Evolutionary conservation across 2,797 vertebrate genomes (phyloP).

Genomic region (Vipera ursinii): DNA sequence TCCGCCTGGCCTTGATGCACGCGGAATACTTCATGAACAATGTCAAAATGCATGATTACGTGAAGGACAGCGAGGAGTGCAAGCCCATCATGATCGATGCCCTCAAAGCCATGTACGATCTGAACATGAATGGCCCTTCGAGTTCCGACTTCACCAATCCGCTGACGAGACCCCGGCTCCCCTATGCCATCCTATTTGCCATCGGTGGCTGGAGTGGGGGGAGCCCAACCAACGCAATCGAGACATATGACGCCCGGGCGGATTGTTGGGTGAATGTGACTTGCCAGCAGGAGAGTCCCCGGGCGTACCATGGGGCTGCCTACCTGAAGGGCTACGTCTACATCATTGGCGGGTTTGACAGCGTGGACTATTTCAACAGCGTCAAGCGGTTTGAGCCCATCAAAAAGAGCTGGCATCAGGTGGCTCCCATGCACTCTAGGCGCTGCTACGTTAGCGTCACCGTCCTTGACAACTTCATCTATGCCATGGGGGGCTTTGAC

Average conservation of each 20-base stretch:
- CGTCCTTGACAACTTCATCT: slow-evolving; percentile 75
- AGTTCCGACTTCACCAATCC: slow-evolving; percentile 45
- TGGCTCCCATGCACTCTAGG: slow-evolving; percentile 76
- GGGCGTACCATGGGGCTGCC: slow-evolving; percentile 77
- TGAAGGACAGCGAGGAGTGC: slow-evolving; percentile 69
- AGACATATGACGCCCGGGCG: slow-evolving; percentile 73
- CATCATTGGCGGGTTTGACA: slow-evolving; percentile 77
- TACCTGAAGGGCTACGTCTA: slow-evolving; percentile 76
- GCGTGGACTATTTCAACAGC: slow-evolving; percentile 74
- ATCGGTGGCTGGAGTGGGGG: slow-evolving; percentile 79
- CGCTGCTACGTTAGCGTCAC: slow-evolving; percentile 82
- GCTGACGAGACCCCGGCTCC: slow-evolving; percentile 75
- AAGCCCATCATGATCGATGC: slow-evolving; percentile 60
- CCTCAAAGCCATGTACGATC: slow-evolving; percentile 58
- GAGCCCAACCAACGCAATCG: slow-evolving; percentile 74
- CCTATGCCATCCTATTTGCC: slow-evolving; percentile 76
- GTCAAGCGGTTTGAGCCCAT: slow-evolving; percentile 75
- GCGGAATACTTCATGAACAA: slow-evolving; percentile 73
- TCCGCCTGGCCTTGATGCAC: slow-evolving; percentile 72
- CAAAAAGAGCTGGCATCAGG: slow-evolving; percentile 76
- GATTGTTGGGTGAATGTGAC: slow-evolving; percentile 76
- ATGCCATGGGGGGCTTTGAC: slow-evolving; percentile 82
- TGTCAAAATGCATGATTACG: slow-evolving; percentile 70
- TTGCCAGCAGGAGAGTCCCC: slow-evolving; percentile 64
- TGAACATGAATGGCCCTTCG: slow-evolving; percentile 39